Evolutionary conservation across 2,113 vertebrate genomes (phyloP).

Genomic region (Anolis carolinensis): DNA sequence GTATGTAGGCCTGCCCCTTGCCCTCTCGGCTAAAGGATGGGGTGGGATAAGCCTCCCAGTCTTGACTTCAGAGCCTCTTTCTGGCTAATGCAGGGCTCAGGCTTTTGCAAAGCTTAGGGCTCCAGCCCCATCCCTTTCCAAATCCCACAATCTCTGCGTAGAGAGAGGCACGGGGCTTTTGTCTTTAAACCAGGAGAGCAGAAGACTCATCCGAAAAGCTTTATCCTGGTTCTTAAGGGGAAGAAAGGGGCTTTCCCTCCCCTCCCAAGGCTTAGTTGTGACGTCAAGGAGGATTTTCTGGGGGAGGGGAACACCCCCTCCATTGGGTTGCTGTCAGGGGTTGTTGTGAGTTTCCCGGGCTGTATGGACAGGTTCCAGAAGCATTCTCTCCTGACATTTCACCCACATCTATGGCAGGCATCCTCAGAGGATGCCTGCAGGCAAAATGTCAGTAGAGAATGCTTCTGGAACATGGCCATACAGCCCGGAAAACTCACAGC

Average conservation of each 20-base stretch:
- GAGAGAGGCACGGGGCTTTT: neutral
- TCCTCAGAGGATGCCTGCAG: too few relatives aligned
- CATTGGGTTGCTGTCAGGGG: too few relatives aligned
- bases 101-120: constrained; percentile 68
- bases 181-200: constrained; percentile 23
- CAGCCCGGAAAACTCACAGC: too few relatives aligned
- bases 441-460: too few relatives aligned
- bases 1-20: neutral
- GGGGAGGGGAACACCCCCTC: too few relatives aligned
- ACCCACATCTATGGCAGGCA: too few relatives aligned
- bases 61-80: constrained; percentile 46
- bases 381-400: too few relatives aligned
- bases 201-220: constrained; percentile 45
- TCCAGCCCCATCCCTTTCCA: constrained; percentile 51
- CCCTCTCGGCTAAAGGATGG: neutral
- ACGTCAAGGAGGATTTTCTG: constrained; percentile 41
- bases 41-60: constrained; percentile 34
- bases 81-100: constrained; percentile 55
- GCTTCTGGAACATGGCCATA: too few relatives aligned
- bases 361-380: too few relatives aligned
- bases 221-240: constrained; percentile 65
- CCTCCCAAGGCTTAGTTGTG: neutral
- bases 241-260: constrained; percentile 30
- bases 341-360: too few relatives aligned
- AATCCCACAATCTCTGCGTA: constrained; percentile 56